Evolutionary conservation across 1,140 invertebrate genomes (phyloP).

Genomic region (Drosophila tsacasi): DNA sequence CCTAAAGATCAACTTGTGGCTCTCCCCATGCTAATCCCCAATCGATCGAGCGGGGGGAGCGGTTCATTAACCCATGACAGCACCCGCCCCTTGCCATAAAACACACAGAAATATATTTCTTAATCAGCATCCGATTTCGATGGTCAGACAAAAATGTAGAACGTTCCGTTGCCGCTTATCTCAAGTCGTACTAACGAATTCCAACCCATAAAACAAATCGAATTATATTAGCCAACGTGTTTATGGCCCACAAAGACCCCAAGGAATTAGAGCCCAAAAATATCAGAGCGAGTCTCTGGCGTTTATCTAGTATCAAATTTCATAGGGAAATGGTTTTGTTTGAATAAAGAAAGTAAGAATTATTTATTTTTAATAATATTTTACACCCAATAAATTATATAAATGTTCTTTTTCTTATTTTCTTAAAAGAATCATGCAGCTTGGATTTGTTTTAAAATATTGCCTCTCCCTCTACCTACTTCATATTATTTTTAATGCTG

Average conservation of each 20-base stretch:
- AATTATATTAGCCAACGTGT: slow-evolving; percentile 67
- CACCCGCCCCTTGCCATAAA: slow-evolving; percentile 36
- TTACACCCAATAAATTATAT: no score
- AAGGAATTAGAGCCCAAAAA: slow-evolving; percentile 17
- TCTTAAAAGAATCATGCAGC: no score
- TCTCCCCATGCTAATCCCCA: slow-evolving; percentile 38
- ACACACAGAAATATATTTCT: slow-evolving; percentile 32
- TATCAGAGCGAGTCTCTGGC: background rate
- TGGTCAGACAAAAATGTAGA: slow-evolving; percentile 36
- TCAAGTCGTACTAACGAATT: slow-evolving; percentile 30
- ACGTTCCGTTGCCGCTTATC: slow-evolving; percentile 60
- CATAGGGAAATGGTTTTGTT: background rate
- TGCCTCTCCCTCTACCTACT: no score
- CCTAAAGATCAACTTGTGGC: slow-evolving; percentile 7
- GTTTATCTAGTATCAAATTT: background rate
- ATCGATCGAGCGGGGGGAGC: background rate
- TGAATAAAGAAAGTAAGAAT: background rate
- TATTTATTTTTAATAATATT: no score
- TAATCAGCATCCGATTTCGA: slow-evolving; percentile 52
- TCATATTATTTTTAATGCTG: no score
- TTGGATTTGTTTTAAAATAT: no score
- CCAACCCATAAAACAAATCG: slow-evolving; percentile 56
- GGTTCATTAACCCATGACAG: slow-evolving; percentile 63
- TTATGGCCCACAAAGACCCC: slow-evolving; percentile 42
- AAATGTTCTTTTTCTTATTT: no score